Conservation (phyloP, 2,797 vertebrate genomes). For the Apogon talboti region DNA sequence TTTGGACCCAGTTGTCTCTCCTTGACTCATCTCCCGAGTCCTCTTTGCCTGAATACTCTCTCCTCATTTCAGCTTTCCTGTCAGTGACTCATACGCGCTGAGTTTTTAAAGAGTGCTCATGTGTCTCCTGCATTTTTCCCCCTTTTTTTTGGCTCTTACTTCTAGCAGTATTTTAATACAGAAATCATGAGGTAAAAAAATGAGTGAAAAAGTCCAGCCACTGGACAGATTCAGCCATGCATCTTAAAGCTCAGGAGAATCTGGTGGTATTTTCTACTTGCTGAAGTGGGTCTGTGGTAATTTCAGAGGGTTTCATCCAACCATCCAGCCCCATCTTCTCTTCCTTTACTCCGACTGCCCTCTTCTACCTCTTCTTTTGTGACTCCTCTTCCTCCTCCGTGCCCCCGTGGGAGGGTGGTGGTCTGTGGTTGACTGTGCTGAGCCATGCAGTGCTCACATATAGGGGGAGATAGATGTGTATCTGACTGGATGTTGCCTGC, state of each 20-base stretch:
- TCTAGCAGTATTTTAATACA: constrained; percentile 23
- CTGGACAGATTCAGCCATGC: constrained; percentile 37
- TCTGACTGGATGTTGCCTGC: constrained; percentile 53
- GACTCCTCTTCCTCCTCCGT: constrained; percentile 1
- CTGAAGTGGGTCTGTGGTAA: constrained; percentile 61
- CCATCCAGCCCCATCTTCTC: constrained; percentile 68
- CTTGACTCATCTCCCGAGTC: constrained; percentile 53
- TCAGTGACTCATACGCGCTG: constrained; percentile 34
- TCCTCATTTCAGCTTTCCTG: constrained; percentile 31
- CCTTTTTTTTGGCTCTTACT: no score
- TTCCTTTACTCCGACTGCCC: constrained; percentile 42
- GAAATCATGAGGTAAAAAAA: constrained; percentile 22
- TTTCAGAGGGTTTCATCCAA: constrained; percentile 66
- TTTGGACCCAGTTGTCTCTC: constrained; percentile 20
- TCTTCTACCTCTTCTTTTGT: constrained; percentile 22
- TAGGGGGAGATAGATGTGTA: constrained; percentile 48
- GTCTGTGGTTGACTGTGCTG: constrained; percentile 69
- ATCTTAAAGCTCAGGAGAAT: constrained; percentile 59
- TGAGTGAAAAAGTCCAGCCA: constrained; percentile 16
- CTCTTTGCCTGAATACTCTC: constrained; percentile 25
- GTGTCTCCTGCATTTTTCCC: constrained; percentile 4
- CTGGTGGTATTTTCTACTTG: constrained; percentile 62
- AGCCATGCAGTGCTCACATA: constrained; percentile 36
- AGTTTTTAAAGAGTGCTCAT: constrained; percentile 32
- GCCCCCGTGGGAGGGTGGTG: constrained; percentile 62